Evolutionary conservation across 2,797 vertebrate species (phyloP), one percentile per base, ranked within the genome.

Genomic region (Alcedo quadribrachys): DNA sequence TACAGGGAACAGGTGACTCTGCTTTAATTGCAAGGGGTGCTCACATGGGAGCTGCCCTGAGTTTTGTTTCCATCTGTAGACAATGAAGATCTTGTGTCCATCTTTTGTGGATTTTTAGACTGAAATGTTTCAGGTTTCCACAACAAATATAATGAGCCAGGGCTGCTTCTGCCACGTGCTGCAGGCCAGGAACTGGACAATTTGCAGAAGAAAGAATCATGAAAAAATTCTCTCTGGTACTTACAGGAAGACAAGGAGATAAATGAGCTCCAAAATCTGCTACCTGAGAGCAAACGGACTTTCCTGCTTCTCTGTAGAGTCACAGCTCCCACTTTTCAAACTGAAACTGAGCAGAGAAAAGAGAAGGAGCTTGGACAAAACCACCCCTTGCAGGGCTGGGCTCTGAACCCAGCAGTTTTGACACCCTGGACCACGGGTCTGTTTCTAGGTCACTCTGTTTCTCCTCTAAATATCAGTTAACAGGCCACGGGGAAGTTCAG

Each of bases 381-480:
- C 43, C 69, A 63, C 1, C 6, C 3, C 40, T 61, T 5, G 24
- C 57, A 74, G 48, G 90, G 57, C 50, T 12, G 67, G 63, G 89
- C 74, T 33, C 70, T 5, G 2, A 57, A 74, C 1, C 42, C 76
- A 27, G 60, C 68, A 42, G 19, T 24, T 87, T 8, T 8, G 82
- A 37, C 53, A 53, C 48, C 75, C n/a, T 1, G 42, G 25, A 11
- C 43, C 77, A 8, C 0, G 2, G 9, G n/a, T 28, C n/a, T 33
- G 61, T 57, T 88, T 70, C 73, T 73, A 86, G 67, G 81, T 65
- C 67, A 61, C 14, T 1, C 43, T 13, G 46, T 61, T 70, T 92
- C 89, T 83, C 89, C 87, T 95, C 25, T 84, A 43, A 78, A 35
- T 33, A 81, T 85, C 92, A 89, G 46, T 58, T 89, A 76, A 27